phyloP scores from a whole-genome alignment of 2,888 invertebrate species.

The Polymixis lichenea region DNA sequence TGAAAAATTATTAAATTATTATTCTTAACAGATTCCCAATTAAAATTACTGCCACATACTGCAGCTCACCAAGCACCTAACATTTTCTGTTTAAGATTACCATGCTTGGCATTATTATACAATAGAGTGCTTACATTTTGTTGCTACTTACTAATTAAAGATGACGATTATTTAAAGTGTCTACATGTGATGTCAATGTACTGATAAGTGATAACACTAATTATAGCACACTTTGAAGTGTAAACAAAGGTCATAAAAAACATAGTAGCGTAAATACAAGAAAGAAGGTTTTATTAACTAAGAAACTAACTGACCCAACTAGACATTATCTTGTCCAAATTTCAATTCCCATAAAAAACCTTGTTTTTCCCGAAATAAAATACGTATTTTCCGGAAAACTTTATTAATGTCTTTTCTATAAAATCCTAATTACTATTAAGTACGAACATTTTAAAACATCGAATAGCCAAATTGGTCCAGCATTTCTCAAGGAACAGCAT shows the following conservation, averaged over 20 bases:
- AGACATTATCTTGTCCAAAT: too few relatives aligned
- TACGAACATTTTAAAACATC: too few relatives aligned
- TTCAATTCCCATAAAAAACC: too few relatives aligned
- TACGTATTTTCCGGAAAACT: too few relatives aligned
- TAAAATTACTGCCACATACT: too few relatives aligned
- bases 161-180: background rate
- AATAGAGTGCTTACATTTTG: background rate
- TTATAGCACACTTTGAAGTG: slow-evolving; percentile 1
- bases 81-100: background rate
- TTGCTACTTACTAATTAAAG: slow-evolving; percentile 8
- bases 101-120: background rate
- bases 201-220: background rate
- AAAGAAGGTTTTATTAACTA: background rate
- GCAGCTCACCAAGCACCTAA: background rate
- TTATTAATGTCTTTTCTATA: too few relatives aligned
- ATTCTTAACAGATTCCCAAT: too few relatives aligned
- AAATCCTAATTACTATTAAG: too few relatives aligned
- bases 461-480: too few relatives aligned
- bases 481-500: too few relatives aligned
- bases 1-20: too few relatives aligned
- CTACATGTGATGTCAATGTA: background rate
- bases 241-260: slow-evolving; percentile 19
- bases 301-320: background rate
- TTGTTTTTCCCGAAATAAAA: too few relatives aligned
- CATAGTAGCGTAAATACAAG: background rate